Evolutionary conservation across 2,888 invertebrate genomes (phyloP).

Genomic region (Cephalotes varians): DNA sequence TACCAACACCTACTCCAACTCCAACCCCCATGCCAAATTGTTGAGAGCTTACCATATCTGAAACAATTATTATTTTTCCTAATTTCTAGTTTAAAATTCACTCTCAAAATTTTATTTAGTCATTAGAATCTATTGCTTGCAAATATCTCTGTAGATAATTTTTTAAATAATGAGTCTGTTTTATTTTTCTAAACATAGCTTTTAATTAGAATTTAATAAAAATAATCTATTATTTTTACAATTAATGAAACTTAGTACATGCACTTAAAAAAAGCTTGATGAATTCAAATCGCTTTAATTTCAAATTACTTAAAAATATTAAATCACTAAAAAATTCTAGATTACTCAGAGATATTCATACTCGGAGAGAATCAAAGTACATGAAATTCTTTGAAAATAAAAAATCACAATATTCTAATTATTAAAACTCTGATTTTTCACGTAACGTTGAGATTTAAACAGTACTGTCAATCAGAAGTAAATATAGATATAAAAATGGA

Average conservation of each 20-base stretch:
- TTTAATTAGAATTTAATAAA: neutral
- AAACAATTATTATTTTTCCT: neutral
- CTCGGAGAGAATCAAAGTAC: neutral
- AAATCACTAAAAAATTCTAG: neutral
- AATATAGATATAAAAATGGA: neutral
- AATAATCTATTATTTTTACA: neutral
- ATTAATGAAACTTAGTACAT: neutral
- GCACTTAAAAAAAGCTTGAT: neutral
- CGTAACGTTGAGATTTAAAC: neutral
- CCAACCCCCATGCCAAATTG: conserved; percentile 84
- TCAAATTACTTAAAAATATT: neutral
- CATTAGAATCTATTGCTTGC: neutral
- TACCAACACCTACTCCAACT: conserved; percentile 83
- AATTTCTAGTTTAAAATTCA: neutral
- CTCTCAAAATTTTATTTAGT: neutral
- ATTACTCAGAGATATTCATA: neutral
- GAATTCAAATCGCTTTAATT: neutral
- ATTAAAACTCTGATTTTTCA: neutral
- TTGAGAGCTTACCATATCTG: conserved; percentile 88
- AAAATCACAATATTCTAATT: neutral
- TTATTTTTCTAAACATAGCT: neutral
- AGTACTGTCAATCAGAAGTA: neutral
- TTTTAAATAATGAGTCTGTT: neutral
- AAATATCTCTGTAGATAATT: neutral
- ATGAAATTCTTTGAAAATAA: neutral